Evolutionary conservation across 2,113 vertebrate genomes (phyloP), one percentile per base, ranked within the genome.

Genomic region (Corythornis madagascariensis): DNA sequence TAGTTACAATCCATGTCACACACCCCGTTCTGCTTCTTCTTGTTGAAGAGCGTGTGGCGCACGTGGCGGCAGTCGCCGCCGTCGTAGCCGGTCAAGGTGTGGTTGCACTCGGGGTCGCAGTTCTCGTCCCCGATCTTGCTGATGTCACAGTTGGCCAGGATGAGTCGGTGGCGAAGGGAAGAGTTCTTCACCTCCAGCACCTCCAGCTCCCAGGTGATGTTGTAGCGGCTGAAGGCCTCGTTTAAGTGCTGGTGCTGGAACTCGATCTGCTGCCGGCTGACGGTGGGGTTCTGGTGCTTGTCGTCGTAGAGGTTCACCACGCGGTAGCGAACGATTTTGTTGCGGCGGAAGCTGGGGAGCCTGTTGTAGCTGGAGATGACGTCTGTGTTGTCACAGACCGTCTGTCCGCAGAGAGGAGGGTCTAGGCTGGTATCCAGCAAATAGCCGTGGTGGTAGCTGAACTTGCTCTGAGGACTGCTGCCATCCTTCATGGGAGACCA

Each of bases 1-100:
- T 97, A 98, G 96, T 99, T 99, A 96, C 99, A 99, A 96, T 99
- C 99, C 90, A 99, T 98, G 96, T 99, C 99, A 10, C 99, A 99
- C 67, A 99, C 94, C 0, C 98, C 98, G 0, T 99, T 99, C 56
- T 98, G 98, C 84, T 98, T 98, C 94, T 99, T 99, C 96, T 97
- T 98, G 88, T 97, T 95, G 42, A 98, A 98, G 40, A 98, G 96
- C 0, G 97, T 90, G 75, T 97, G 96, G 52, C 98, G 97, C 35
- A 98, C 95, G 2, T 97, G 97, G 28, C 98, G 97, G 91, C 99
- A 99, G 92, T 99, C 99, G 5, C 99, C 99, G 0, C 98, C 99
- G 0, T 99, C 99, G 0, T 97, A 98, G 6, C 99, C 99, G 0
- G 99, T 99, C 88, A 99, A 96, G 0, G 98, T 99, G 96, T 99